Evolutionary conservation across 2,113 vertebrate species (phyloP).

Genomic region (rat (Rattus norvegicus)): DNA sequence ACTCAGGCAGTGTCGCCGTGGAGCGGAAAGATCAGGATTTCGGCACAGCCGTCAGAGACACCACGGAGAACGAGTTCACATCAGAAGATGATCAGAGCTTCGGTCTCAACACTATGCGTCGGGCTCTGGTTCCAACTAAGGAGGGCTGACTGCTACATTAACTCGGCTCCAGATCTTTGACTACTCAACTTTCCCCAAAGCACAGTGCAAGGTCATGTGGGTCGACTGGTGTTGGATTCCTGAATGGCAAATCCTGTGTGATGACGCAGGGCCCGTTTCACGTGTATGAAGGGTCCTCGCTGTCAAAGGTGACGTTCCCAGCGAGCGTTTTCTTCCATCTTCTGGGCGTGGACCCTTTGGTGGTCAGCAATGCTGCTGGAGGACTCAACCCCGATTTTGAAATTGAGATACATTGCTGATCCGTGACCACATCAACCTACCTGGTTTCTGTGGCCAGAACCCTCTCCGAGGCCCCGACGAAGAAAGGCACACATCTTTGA

Average conservation of each 20-base stretch:
- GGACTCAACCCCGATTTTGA: conserved; percentile 94
- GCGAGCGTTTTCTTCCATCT: conserved; percentile 92
- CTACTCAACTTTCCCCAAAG: too few relatives aligned
- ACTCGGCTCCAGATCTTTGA: too few relatives aligned
- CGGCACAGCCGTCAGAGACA: too few relatives aligned
- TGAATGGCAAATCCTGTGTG: conserved; percentile 90
- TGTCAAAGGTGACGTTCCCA: conserved; percentile 93
- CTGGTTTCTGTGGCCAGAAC: conserved; percentile 92
- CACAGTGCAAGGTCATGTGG: conserved; percentile 92
- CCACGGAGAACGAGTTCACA: too few relatives aligned
- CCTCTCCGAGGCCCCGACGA: conserved; percentile 93
- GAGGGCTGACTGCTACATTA: too few relatives aligned
- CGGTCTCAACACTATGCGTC: too few relatives aligned
- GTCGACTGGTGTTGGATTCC: conserved; percentile 91
- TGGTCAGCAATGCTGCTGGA: conserved; percentile 96
- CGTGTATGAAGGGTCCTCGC: conserved; percentile 92
- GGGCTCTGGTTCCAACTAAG: too few relatives aligned
- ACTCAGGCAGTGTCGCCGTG: too few relatives aligned
- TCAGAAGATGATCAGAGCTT: too few relatives aligned
- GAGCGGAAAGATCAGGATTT: too few relatives aligned
- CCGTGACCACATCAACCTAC: conserved; percentile 94
- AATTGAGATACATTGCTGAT: conserved; percentile 96
- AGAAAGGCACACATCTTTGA: conserved; percentile 86
- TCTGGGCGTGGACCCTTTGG: conserved; percentile 91
- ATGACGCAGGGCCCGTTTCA: conserved; percentile 98